A percentile compares a stretch with the other conserved stretches of the same genome.
Evolutionary conservation across 2,797 vertebrate genomes (phyloP).

Genomic region (Pseudochirops corinnae): DNA sequence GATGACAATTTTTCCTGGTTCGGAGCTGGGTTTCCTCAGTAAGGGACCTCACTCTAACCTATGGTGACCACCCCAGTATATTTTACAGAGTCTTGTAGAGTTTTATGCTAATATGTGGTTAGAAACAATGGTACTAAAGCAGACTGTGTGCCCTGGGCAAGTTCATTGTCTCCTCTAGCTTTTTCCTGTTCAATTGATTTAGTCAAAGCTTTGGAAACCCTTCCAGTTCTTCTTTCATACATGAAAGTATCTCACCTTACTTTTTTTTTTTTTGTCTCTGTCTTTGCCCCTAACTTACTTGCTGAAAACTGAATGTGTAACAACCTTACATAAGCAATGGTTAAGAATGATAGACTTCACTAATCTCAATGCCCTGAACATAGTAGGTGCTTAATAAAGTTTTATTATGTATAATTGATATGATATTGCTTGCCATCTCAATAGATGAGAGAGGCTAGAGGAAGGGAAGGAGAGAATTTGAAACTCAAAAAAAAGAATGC

Average conservation of each 20-base stretch:
- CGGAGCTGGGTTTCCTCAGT: background rate
- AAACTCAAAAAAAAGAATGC: background rate
- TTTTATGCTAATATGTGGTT: background rate
- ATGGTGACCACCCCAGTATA: background rate
- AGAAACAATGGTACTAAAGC: background rate
- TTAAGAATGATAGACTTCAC: constrained; percentile 70
- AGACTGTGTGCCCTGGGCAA: background rate
- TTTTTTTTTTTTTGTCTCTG: background rate
- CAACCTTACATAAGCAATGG: constrained; percentile 27
- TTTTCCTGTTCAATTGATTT: background rate
- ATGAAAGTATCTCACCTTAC: background rate
- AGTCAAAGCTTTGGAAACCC: background rate
- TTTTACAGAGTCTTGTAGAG: background rate
- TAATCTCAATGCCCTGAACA: constrained; percentile 59
- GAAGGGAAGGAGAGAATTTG: background rate
- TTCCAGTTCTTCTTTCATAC: background rate
- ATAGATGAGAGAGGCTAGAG: background rate
- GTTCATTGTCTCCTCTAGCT: background rate
- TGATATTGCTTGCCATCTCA: background rate
- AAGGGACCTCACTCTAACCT: background rate
- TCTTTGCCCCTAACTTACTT: background rate
- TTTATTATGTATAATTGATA: background rate
- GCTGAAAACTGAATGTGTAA: background rate
- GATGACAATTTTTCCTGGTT: background rate
- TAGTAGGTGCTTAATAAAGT: background rate